Evolutionary conservation across 2,113 vertebrate species (phyloP), one percentile per base, ranked within the genome.

Genomic region (Nothobranchius kuhntae): DNA sequence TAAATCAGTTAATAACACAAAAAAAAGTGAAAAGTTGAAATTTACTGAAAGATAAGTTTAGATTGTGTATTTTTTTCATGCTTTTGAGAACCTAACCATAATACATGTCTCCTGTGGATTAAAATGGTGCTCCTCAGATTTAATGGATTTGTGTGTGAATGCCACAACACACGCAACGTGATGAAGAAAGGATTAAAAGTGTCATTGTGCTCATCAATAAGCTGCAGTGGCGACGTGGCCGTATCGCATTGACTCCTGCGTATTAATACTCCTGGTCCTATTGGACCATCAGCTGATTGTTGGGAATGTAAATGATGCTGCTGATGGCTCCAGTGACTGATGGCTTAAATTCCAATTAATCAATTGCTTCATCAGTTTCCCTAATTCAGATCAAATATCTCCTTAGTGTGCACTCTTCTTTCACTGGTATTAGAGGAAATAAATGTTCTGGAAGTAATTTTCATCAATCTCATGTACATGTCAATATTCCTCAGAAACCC

Each of bases 281-380:
- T 94, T 93, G 93, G 93, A 89, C 94, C 82, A 94, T 93, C 95
- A 94, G 93, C 92, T 94, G 94, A 95, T 97, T 96, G 94, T 96
- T 96, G 94, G 93, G 94, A 96, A 96, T 96, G 95, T 94, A 96
- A 96, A 96, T 96, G 93, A 95, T 95, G 93, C 93, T 94, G 92
- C 87, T 95, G 93, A 96, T 95, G 93, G 94, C 94, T 95, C 95
- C 90, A 88, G 93, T 97, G 95, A 96, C 95, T 94, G 95, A 96
- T 96, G 95, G 95, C 94, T 96, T 96, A 92, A 95, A 95, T 98
- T 96, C 95, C 95, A 95, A 95, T 98, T 95, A 96, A 96, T 98
- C 96, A 97, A 94, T 97, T 95, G 93, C 93, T 96, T 96, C 94
- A 95, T 96, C 85, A 87, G 92, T 96, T 98, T 94, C 93, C 94